Evolutionary conservation across 2,888 invertebrate genomes (phyloP), one percentile per base, ranked within the genome.

Genomic region (Drosophila birchii): DNA sequence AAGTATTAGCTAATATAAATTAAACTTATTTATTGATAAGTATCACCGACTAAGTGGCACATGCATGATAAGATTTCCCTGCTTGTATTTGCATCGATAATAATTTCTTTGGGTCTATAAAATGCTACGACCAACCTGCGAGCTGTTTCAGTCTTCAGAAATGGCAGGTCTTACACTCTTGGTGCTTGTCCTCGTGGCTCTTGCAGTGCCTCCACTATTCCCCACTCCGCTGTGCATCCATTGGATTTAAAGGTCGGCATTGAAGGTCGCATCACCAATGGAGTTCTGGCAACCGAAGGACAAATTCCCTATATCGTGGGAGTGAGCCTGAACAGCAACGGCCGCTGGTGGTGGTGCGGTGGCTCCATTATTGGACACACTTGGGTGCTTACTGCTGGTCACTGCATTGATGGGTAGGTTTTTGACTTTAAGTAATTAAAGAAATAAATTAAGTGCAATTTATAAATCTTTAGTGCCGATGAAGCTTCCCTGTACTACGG

Each of bases 311-410:
- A 88, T 20, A 86, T 84, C 45, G 80, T 86, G 26, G 89, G 84
- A 5, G 72, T 90, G 5, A 73, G 76, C 45, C 75, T 87, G 23
- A 69, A 59, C n/a, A 73, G 67, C 45, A 56, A 72, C 7, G 75
- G 64, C n/a, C 53, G 36, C 49, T 69, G 78, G 58, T 79, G 77
- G 64, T 87, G 79, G 80, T 90, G 89, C 26, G 87, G 89, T 38
- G 88, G 87, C 56, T 79, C 89, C 7, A 51, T 90, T 16, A 87
- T 90, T 53, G 75, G 70, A 1, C 36, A 75, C 14, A 75, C 53
- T 16, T 87, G 78, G 76, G 66, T 89, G 3, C 54, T 88, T n/a
- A 88, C 88, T 26, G 88, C 88, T 26, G 89, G 86, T 56, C 89
- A 90, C 34, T 72, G 72, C 32, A 72, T 62, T n/a, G 56, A 49